Conservation (phyloP, 2,888 invertebrate genomes). For the Alcis repandata region DNA sequence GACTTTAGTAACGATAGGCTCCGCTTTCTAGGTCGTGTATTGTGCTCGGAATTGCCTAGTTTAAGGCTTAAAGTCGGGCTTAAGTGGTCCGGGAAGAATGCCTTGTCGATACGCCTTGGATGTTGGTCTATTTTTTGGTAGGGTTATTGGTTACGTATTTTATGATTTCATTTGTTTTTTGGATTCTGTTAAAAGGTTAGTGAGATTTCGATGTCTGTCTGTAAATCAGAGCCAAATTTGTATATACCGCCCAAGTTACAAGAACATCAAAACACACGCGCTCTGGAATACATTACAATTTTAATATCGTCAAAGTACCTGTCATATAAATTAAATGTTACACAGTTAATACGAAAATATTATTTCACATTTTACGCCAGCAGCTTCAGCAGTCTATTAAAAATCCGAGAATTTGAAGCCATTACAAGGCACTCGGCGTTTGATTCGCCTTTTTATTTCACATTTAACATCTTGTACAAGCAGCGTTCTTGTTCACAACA, state of each 20-base stretch:
- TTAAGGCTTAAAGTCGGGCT: conserved; percentile 28
- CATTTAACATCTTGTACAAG: conserved; percentile 40
- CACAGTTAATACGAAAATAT: conserved; percentile 14
- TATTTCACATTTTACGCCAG: conserved; percentile 11
- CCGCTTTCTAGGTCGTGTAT: conserved; percentile 42
- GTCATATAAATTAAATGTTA: no score
- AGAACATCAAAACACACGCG: no score
- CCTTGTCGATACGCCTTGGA: background rate
- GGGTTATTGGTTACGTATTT: background rate
- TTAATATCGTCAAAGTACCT: no score
- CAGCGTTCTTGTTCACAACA: conserved; percentile 52
- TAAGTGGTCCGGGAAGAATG: conserved; percentile 21
- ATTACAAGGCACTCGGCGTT: conserved; percentile 36
- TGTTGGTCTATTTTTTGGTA: background rate
- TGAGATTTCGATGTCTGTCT: background rate
- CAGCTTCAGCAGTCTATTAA: conserved; percentile 22
- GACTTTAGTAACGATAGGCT: conserved; percentile 47
- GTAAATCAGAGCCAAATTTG: no score
- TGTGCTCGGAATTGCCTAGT: conserved; percentile 32
- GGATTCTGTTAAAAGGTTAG: background rate
- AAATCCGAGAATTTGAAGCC: conserved; percentile 23
- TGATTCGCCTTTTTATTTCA: conserved; percentile 37
- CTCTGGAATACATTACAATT: no score
- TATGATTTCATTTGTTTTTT: background rate
- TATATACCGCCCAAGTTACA: no score